phyloP scores from a whole-genome alignment of 2,797 vertebrate genomes.

The Okamejei kenojei region DNA sequence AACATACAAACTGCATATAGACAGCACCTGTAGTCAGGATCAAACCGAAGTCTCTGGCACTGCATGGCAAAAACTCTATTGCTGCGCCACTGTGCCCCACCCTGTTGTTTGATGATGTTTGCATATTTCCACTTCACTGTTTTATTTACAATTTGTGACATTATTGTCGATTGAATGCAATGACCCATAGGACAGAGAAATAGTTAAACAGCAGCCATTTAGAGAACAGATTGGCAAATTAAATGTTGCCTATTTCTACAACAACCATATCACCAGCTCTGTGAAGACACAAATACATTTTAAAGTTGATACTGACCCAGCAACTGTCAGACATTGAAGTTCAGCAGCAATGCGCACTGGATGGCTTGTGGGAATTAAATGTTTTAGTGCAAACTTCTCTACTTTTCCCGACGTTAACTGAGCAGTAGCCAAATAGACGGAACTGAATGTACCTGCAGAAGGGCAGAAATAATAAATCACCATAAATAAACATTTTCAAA shows the following conservation, averaged over 20 bases:
- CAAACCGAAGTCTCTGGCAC: too few relatives aligned
- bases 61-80: too few relatives aligned
- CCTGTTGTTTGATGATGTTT: not conserved
- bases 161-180: not conserved
- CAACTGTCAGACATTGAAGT: constrained; percentile 86
- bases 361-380: constrained; percentile 94
- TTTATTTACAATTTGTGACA: constrained; percentile 18
- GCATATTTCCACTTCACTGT: not conserved
- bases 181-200: not conserved
- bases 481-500: constrained; percentile 45
- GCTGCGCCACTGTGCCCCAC: too few relatives aligned
- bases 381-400: constrained; percentile 87
- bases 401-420: constrained; percentile 67
- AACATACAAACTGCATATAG: too few relatives aligned
- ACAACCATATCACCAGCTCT: not conserved
- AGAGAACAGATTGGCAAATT: not conserved
- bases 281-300: constrained; percentile 36
- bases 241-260: not conserved
- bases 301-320: constrained; percentile 66
- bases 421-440: constrained; percentile 87
- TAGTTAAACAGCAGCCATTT: not conserved
- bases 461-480: constrained; percentile 34
- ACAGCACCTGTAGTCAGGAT: too few relatives aligned
- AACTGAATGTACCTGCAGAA: constrained; percentile 86
- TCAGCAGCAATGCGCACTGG: constrained; percentile 89